Percentiles rank a stretch among this genome's conserved stretches.
phyloP scores from a whole-genome alignment of 2,797 vertebrate genomes.

The Cryptoblepharus egeriae region DNA sequence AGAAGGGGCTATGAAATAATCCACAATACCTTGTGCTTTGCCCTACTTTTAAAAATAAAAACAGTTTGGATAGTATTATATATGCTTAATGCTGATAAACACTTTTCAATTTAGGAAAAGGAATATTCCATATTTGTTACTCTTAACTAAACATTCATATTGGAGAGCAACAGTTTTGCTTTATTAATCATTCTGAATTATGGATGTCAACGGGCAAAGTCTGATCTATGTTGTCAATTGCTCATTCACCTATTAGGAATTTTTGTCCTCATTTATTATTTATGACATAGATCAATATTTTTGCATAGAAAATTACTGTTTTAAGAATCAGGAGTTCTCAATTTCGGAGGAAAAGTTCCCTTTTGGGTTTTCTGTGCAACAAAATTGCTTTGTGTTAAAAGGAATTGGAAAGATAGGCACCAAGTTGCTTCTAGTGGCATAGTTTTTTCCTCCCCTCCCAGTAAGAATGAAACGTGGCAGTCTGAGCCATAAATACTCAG shows the following conservation, averaged over 20 bases:
- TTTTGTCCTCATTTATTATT: background rate
- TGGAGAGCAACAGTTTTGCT: background rate
- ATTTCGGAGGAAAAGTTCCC: background rate
- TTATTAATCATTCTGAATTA: background rate
- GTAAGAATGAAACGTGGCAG: conserved; percentile 67
- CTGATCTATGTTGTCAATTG: background rate
- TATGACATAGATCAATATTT: too few species aligned
- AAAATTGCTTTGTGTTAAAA: background rate
- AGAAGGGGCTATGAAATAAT: background rate
- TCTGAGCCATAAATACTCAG: background rate
- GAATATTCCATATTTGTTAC: background rate
- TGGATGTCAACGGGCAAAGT: background rate
- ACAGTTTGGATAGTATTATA: background rate
- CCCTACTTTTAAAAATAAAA: background rate
- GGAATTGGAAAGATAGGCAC: background rate
- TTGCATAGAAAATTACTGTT: too few species aligned
- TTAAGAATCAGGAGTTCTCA: background rate
- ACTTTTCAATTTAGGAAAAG: background rate
- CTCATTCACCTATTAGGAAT: background rate
- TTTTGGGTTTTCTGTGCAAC: background rate
- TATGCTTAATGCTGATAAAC: background rate
- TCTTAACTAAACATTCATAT: background rate
- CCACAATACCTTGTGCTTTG: background rate
- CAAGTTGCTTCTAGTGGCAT: conserved; percentile 25
- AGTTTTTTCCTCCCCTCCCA: conserved; percentile 17